Evolutionary conservation across 1,140 invertebrate genomes (phyloP).

Genomic region (Drosophila aff.): DNA sequence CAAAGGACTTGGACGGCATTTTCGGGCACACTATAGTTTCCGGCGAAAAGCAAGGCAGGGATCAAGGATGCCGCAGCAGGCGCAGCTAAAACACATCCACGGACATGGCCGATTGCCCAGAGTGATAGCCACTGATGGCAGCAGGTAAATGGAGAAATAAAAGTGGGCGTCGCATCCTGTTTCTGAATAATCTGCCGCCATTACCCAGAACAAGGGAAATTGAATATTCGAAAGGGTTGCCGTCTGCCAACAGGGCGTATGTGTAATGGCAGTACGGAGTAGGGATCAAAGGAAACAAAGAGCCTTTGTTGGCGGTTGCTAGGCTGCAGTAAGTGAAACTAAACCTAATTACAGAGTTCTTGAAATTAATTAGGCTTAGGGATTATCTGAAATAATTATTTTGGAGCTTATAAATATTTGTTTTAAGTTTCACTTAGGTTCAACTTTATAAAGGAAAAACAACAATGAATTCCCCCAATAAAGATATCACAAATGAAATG

Average conservation of each 20-base stretch:
- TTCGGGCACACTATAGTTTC: conserved; percentile 21
- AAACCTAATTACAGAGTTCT: neutral
- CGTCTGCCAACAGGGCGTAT: conserved; percentile 22
- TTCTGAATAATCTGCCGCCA: neutral
- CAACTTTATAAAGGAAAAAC: neutral
- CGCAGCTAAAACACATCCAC: conserved; percentile 62
- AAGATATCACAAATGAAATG: conserved; percentile 23
- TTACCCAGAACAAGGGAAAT: conserved; percentile 8
- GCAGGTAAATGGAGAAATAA: conserved; percentile 55
- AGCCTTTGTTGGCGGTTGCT: conserved; percentile 29
- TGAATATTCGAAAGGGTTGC: conserved; percentile 5
- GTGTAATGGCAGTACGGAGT: neutral
- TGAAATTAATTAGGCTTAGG: neutral
- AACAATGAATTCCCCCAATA: neutral
- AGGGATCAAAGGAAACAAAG: conserved; percentile 32
- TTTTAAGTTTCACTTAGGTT: neutral
- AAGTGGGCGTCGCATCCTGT: conserved; percentile 4
- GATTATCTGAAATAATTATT: neutral
- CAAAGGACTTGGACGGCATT: conserved; percentile 18
- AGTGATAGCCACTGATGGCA: conserved; percentile 63
- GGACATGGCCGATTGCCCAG: conserved; percentile 63
- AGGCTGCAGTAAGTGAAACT: neutral
- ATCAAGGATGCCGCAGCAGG: conserved; percentile 65
- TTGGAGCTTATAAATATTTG: neutral
- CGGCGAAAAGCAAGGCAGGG: neutral